These are phyloP conservation scores for Dioctria rufipes DNA, from an alignment of 2,888 invertebrate genomes.

Conservation along the genomic window DNA sequence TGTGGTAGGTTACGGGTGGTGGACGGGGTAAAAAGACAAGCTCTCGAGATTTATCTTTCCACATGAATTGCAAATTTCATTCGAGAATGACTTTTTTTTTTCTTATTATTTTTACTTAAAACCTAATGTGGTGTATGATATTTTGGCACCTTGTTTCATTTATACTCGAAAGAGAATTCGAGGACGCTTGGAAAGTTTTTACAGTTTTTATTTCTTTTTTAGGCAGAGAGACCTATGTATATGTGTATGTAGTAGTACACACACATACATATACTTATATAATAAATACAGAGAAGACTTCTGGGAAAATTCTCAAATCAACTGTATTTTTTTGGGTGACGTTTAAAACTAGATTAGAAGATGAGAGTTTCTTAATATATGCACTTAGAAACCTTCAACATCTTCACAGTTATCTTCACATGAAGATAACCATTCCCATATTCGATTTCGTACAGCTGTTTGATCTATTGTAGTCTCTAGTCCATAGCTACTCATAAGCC, in stretches of 20 bases:
- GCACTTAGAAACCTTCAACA: conserved; percentile 42
- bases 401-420: conserved; percentile 69
- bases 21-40: neutral
- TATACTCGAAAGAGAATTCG: neutral
- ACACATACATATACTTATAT: too few species aligned
- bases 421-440: conserved; percentile 79
- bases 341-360: too few species aligned
- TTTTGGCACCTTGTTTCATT: conserved; percentile 38
- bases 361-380: neutral
- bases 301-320: too few species aligned
- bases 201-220: too few species aligned
- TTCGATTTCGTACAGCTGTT: conserved; percentile 75
- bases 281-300: too few species aligned
- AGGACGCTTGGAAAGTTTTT: neutral
- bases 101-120: conserved; percentile 19
- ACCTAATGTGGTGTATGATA: conserved; percentile 36
- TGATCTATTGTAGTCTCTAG: conserved; percentile 78
- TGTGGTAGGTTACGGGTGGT: neutral
- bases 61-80: conserved; percentile 39
- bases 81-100: conserved; percentile 14
- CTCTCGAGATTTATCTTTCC: conserved; percentile 33
- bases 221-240: too few species aligned
- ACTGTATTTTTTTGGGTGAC: neutral
- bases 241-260: too few species aligned
- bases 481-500: conserved; percentile 75